Percentiles rank a stretch among this genome's conserved stretches.
phyloP scores from a whole-genome alignment of 1,140 invertebrate genomes.

The Lithobius niger region DNA sequence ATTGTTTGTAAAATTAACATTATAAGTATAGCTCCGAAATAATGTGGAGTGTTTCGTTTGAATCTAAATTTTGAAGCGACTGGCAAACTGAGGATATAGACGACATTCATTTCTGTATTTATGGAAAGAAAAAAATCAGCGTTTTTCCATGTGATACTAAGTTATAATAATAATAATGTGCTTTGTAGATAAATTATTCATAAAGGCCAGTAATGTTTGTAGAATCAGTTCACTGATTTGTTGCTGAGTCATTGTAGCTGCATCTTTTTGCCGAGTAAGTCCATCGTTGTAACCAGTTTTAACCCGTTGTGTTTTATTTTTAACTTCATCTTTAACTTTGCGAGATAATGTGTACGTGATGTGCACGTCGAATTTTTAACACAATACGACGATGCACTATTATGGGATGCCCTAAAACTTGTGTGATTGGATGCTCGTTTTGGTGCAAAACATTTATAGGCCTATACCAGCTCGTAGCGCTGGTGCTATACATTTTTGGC shows the following conservation, averaged over 20 bases:
- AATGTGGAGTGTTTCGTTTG: background rate
- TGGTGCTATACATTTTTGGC: too few species aligned
- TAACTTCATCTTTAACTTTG: background rate
- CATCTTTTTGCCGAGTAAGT: background rate
- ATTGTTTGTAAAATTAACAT: too few species aligned
- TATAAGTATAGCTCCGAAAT: background rate
- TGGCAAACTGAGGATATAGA: background rate
- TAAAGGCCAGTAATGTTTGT: background rate
- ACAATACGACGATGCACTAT: too few species aligned
- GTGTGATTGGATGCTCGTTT: too few species aligned
- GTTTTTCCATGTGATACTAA: background rate
- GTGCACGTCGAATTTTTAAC: background rate
- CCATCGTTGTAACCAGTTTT: background rate
- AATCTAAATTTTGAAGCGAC: background rate
- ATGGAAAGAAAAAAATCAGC: background rate
- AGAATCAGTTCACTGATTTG: background rate
- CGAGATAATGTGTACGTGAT: background rate
- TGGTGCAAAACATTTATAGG: too few species aligned
- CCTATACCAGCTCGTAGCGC: too few species aligned
- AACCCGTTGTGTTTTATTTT: background rate
- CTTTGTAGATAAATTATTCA: too few species aligned
- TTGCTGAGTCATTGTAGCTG: background rate
- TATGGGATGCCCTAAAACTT: too few species aligned
- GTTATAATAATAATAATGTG: background rate
- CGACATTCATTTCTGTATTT: constrained; percentile 3